phyloP scores from a whole-genome alignment of 2,113 vertebrate genomes.

The Oxygymnocypris stewartii region DNA sequence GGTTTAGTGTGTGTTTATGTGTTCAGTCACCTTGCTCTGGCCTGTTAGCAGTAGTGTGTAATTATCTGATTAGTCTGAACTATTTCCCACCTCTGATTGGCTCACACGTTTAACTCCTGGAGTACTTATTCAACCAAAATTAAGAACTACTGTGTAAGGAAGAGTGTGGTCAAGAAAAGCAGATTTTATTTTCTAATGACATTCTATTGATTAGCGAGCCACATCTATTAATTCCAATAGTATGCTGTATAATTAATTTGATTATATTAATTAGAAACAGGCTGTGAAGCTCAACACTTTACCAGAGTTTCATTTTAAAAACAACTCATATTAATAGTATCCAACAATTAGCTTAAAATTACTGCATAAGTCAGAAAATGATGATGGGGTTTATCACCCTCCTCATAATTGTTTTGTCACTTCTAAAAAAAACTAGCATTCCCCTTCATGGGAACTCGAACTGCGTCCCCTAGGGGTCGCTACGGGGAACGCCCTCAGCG shows the following conservation, averaged over 20 bases:
- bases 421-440: too few species aligned
- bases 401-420: too few species aligned
- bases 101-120: conserved; percentile 62
- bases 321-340: not conserved
- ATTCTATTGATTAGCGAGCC: not conserved
- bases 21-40: conserved; percentile 61
- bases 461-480: too few species aligned
- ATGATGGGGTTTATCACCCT: too few species aligned
- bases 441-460: too few species aligned
- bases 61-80: conserved; percentile 70
- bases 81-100: conserved; percentile 61
- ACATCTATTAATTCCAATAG: not conserved
- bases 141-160: conserved; percentile 60
- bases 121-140: conserved; percentile 65
- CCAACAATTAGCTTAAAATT: not conserved
- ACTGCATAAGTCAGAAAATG: not conserved
- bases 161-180: conserved; percentile 14
- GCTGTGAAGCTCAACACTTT: not conserved
- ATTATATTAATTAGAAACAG: too few species aligned
- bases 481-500: too few species aligned
- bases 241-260: not conserved
- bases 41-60: conserved; percentile 64
- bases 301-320: not conserved
- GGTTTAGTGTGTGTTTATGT: conserved; percentile 32
- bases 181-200: not conserved